A percentile compares a stretch with the other conserved stretches of the same genome.
Conservation (phyloP, 2,888 invertebrate genomes). For the Deroplatys truncata region DNA sequence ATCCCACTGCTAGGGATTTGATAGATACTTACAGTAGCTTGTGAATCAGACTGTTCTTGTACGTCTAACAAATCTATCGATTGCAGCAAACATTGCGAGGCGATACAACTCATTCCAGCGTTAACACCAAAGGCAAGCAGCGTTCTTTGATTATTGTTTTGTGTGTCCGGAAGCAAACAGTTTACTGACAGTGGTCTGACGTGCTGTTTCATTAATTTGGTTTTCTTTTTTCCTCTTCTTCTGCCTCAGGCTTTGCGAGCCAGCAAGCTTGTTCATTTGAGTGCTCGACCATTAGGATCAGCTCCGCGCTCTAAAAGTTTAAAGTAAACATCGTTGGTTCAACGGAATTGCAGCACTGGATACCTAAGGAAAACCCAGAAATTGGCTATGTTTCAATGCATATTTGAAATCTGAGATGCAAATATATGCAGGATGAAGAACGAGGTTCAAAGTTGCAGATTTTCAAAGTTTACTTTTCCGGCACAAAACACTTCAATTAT, state of each 20-base stretch:
- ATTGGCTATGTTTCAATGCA: not conserved
- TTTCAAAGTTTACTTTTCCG: too few species aligned
- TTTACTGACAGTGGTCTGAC: not conserved
- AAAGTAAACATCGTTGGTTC: not conserved
- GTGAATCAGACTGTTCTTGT: not conserved
- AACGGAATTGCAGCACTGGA: not conserved
- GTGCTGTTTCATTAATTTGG: not conserved
- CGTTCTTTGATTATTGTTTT: not conserved
- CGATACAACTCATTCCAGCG: not conserved
- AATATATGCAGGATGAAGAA: too few species aligned
- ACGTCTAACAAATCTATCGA: not conserved
- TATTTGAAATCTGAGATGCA: not conserved
- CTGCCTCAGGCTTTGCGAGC: not conserved
- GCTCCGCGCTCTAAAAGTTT: not conserved
- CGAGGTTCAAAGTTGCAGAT: too few species aligned
- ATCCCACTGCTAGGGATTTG: too few species aligned
- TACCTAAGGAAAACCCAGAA: not conserved
- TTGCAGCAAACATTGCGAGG: not conserved
- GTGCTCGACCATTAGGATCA: too few species aligned
- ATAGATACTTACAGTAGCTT: not conserved
- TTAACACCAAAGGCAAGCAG: not conserved
- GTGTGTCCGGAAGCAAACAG: not conserved
- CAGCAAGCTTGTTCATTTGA: not conserved
- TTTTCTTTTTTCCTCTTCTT: not conserved
- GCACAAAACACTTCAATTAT: too few species aligned